These are phyloP conservation scores for Symphodus melops DNA, from an alignment of 2,113 vertebrate genomes.

Conservation along the genomic window DNA sequence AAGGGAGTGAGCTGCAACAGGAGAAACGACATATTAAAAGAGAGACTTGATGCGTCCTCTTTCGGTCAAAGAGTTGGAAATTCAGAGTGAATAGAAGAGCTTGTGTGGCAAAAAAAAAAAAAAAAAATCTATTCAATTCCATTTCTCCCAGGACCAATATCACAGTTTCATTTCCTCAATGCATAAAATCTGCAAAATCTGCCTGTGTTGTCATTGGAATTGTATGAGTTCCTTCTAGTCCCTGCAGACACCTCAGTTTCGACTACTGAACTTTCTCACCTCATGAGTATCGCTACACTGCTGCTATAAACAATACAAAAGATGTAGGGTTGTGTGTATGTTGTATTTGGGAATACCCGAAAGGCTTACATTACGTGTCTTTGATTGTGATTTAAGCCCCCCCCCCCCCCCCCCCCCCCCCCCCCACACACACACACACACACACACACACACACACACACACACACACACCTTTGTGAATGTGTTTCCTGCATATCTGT, in stretches of 20 bases:
- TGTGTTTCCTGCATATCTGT: neutral
- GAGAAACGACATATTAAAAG: slow-evolving; percentile 4
- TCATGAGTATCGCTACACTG: slow-evolving; percentile 35
- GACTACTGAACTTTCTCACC: slow-evolving; percentile 39
- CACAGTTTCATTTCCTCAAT: slow-evolving; percentile 57
- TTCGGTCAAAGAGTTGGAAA: slow-evolving; percentile 31
- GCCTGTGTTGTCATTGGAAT: slow-evolving; percentile 42
- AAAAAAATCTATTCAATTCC: slow-evolving; percentile 1
- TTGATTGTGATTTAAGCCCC: slow-evolving; percentile 31
- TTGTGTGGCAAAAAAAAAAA: neutral
- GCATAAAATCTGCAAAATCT: slow-evolving; percentile 48
- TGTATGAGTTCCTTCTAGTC: slow-evolving; percentile 35
- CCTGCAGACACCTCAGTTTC: slow-evolving; percentile 31
- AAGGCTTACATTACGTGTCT: slow-evolving; percentile 33
- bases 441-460: too few species aligned
- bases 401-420: too few species aligned
- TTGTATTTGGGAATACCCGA: slow-evolving; percentile 17
- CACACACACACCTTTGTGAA: neutral
- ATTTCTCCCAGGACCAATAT: slow-evolving; percentile 45
- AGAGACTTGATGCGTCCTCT: slow-evolving; percentile 7
- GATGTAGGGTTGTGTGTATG: slow-evolving; percentile 10
- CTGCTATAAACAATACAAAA: slow-evolving; percentile 48
- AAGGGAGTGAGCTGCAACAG: neutral
- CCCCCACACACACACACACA: too few species aligned
- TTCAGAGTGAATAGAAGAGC: neutral